Evolutionary conservation across 2,888 invertebrate genomes (phyloP).

Genomic region (Melanostoma mellinum): DNA sequence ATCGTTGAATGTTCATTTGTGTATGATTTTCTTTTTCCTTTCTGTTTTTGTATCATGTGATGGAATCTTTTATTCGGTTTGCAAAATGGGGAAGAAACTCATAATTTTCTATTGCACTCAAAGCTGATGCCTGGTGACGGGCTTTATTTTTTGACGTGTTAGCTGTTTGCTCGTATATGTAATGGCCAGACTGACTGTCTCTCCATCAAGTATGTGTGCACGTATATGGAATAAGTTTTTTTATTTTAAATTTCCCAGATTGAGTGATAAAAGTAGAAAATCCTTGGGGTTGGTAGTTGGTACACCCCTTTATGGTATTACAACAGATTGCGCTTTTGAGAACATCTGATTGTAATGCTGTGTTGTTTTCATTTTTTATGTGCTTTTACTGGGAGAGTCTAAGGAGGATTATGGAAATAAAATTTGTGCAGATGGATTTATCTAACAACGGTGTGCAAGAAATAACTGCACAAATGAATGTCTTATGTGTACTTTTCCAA

Average conservation of each 20-base stretch:
- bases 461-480: no score
- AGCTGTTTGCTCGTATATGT: constrained; percentile 29
- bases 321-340: neutral
- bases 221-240: constrained; percentile 6
- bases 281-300: constrained; percentile 1
- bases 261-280: constrained; percentile 58
- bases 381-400: no score
- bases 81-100: constrained; percentile 51
- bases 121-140: constrained; percentile 53
- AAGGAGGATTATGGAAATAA: no score
- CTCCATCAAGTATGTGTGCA: constrained; percentile 2
- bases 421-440: no score
- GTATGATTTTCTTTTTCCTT: constrained; percentile 29
- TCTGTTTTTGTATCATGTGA: constrained; percentile 33
- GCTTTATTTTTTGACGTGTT: constrained; percentile 37
- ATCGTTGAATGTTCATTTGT: constrained; percentile 62
- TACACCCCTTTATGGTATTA: neutral
- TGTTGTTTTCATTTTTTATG: neutral
- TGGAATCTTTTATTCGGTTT: constrained; percentile 48
- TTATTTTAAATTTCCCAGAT: constrained; percentile 43
- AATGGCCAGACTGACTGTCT: neutral
- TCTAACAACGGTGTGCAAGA: no score
- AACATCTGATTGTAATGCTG: constrained; percentile 28
- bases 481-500: no score
- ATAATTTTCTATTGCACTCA: constrained; percentile 63